Evolutionary conservation across 2,113 vertebrate species (phyloP).

Genomic region (Circaetus cinerascens): DNA sequence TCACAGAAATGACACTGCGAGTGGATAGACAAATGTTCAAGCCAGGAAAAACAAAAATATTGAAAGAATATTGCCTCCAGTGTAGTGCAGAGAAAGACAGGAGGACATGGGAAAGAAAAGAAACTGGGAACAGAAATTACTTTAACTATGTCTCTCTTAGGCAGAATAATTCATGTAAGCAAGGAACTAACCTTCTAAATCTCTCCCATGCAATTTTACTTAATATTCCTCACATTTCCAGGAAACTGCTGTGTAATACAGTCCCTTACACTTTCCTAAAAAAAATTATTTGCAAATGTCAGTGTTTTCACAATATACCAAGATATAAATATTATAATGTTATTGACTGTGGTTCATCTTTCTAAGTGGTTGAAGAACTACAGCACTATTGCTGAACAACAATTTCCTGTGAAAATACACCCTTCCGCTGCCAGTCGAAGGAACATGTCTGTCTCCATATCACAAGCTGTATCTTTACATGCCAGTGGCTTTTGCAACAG

Average conservation of each 20-base stretch:
- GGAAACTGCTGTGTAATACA: not conserved
- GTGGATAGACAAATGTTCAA: not conserved
- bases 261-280: not conserved
- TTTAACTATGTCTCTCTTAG: not conserved
- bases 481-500: not conserved
- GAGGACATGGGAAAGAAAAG: not conserved
- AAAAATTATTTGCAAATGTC: not conserved
- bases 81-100: not conserved
- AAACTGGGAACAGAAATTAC: not conserved
- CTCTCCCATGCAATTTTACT: not conserved
- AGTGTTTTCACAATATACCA: not conserved
- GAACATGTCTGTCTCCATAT: not conserved
- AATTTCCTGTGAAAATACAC: not conserved
- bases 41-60: not conserved
- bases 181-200: not conserved
- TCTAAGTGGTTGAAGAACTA: not conserved
- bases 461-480: not conserved
- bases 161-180: not conserved
- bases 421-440: not conserved
- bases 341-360: not conserved
- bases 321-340: not conserved
- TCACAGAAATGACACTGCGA: not conserved
- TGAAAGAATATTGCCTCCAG: not conserved
- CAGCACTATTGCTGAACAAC: not conserved
- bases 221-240: not conserved